Evolutionary conservation across 2,797 vertebrate genomes (phyloP).

Genomic region (Anguilla obscura): DNA sequence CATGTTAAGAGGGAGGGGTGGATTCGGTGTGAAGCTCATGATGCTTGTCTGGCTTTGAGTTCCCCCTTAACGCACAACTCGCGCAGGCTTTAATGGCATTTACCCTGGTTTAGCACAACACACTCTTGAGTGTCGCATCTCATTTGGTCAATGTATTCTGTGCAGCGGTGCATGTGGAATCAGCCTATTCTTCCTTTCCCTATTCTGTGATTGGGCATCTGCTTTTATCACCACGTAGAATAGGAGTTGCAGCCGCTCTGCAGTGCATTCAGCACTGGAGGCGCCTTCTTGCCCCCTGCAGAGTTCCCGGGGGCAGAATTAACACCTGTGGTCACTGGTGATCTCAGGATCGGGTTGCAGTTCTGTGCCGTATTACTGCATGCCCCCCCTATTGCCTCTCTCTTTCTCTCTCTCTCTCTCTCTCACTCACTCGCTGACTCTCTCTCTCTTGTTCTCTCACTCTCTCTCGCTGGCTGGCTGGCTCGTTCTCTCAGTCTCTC

Average conservation of each 20-base stretch:
- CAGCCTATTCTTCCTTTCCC: background rate
- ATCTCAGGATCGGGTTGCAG: background rate
- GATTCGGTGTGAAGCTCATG: background rate
- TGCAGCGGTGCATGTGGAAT: background rate
- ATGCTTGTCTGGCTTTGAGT: background rate
- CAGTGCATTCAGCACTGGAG: background rate
- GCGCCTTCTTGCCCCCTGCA: background rate
- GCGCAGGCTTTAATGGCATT: background rate
- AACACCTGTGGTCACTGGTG: background rate
- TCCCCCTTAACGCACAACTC: background rate
- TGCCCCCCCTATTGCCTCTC: background rate
- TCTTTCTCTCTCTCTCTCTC: background rate
- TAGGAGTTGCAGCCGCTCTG: background rate
- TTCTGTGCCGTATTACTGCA: background rate
- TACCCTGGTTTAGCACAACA: conserved; percentile 16
- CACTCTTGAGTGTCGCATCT: conserved; percentile 19
- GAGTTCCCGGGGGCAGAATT: background rate
- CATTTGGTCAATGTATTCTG: conserved; percentile 10
- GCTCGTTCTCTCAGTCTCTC: conserved; percentile 20
- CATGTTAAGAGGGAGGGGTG: background rate
- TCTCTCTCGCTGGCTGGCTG: background rate
- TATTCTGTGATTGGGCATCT: conserved; percentile 5
- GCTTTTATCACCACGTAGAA: conserved; percentile 1
- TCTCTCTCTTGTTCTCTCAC: background rate
- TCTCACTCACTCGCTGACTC: conserved; percentile 1